These are phyloP conservation scores for Latrodectus hesperus DNA, from an alignment of 2,888 invertebrate species.

Conservation along the genomic window DNA sequence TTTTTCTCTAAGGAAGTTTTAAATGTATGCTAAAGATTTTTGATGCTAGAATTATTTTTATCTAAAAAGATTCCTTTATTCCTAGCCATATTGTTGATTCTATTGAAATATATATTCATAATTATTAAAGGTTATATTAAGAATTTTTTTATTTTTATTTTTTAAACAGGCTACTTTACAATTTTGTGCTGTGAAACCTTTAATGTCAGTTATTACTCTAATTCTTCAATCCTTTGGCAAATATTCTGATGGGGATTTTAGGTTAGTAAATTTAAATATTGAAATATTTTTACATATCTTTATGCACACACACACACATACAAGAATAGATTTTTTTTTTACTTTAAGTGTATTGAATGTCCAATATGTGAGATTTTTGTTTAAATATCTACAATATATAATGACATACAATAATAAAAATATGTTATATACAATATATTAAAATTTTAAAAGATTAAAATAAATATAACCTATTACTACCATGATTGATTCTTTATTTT, in stretches of 20 bases:
- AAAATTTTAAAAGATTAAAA: too few species aligned
- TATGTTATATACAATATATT: too few species aligned
- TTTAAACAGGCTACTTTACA: constrained; percentile 89
- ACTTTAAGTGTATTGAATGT: too few species aligned
- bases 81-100: not conserved
- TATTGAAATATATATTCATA: constrained; percentile 24
- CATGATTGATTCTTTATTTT: too few species aligned
- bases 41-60: not conserved
- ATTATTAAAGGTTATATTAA: not conserved
- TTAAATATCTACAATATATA: too few species aligned
- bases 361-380: too few species aligned
- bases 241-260: constrained; percentile 99
- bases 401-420: too few species aligned
- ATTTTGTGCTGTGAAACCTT: constrained; percentile 98
- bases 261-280: constrained; percentile 77
- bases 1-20: too few species aligned
- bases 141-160: not conserved
- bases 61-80: not conserved
- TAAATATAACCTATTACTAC: too few species aligned
- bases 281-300: not conserved
- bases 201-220: constrained; percentile 98
- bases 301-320: too few species aligned
- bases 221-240: constrained; percentile 95
- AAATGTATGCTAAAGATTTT: too few species aligned
- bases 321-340: not conserved